These are phyloP conservation scores for Tolmerus cingulatus DNA, from an alignment of 2,888 invertebrate species.

Conservation along the genomic window DNA sequence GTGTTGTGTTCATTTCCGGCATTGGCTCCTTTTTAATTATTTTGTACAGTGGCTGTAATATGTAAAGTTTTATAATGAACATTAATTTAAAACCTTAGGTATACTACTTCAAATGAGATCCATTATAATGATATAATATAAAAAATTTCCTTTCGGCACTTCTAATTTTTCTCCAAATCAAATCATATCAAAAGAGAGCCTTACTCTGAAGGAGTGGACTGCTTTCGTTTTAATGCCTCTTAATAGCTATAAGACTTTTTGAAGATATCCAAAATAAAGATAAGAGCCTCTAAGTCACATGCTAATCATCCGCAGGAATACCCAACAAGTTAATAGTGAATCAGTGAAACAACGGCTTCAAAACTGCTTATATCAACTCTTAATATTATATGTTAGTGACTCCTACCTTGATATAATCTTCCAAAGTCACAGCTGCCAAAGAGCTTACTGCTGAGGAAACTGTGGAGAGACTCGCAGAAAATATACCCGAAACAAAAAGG, in stretches of 20 bases:
- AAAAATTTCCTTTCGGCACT: background rate
- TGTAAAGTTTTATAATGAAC: background rate
- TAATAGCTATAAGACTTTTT: background rate
- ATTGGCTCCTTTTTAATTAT: constrained; percentile 59
- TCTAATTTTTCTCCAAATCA: background rate
- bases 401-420: constrained; percentile 78
- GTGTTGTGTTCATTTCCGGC: constrained; percentile 62
- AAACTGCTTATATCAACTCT: background rate
- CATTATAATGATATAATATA: too few species aligned
- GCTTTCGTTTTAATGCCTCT: background rate
- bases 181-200: too few species aligned
- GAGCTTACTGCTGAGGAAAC: constrained; percentile 92
- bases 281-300: too few species aligned
- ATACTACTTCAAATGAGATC: background rate
- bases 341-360: too few species aligned
- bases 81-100: background rate
- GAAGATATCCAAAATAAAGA: background rate
- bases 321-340: too few species aligned
- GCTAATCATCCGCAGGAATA: too few species aligned
- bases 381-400: background rate
- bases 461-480: constrained; percentile 90
- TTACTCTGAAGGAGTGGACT: too few species aligned
- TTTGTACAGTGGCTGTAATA: constrained; percentile 59
- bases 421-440: constrained; percentile 86
- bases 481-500: constrained; percentile 89